A percentile compares a stretch with the other conserved stretches of the same genome.
Conservation (phyloP, 2,888 invertebrate genomes). For the Trichopoda pennipes region DNA sequence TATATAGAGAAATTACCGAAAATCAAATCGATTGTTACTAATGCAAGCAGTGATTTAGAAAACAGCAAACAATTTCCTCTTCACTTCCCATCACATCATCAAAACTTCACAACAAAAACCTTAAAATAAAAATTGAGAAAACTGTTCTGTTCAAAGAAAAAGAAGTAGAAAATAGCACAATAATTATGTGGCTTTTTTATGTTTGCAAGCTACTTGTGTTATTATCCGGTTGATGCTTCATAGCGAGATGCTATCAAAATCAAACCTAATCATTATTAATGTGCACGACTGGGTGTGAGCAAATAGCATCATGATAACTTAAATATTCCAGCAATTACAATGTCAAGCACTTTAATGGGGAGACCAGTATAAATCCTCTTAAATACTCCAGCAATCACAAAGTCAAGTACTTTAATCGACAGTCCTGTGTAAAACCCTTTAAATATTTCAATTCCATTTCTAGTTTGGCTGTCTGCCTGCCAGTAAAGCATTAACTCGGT, state of each 20-base stretch:
- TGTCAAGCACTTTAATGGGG: no score
- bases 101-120: slow-evolving; percentile 10
- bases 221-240: slow-evolving; percentile 14
- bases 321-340: not conserved
- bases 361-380: no score
- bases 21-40: slow-evolving; percentile 70
- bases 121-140: slow-evolving; percentile 17
- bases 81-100: slow-evolving; percentile 27
- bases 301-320: not conserved
- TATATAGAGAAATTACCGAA: slow-evolving; percentile 66
- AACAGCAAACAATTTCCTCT: slow-evolving; percentile 60
- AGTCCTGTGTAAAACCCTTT: no score
- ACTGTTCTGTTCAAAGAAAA: slow-evolving; percentile 24
- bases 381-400: no score
- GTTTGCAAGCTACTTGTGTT: not conserved
- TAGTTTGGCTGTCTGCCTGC: no score
- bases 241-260: slow-evolving; percentile 37
- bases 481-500: no score
- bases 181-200: slow-evolving; percentile 36
- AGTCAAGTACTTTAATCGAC: no score
- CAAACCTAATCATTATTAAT: not conserved
- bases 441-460: no score
- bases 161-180: slow-evolving; percentile 26
- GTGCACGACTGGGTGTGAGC: not conserved
- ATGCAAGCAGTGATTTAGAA: slow-evolving; percentile 71